These are phyloP conservation scores for Achlya flavicornis DNA, from an alignment of 2,888 invertebrate genomes.

Conservation along the genomic window DNA sequence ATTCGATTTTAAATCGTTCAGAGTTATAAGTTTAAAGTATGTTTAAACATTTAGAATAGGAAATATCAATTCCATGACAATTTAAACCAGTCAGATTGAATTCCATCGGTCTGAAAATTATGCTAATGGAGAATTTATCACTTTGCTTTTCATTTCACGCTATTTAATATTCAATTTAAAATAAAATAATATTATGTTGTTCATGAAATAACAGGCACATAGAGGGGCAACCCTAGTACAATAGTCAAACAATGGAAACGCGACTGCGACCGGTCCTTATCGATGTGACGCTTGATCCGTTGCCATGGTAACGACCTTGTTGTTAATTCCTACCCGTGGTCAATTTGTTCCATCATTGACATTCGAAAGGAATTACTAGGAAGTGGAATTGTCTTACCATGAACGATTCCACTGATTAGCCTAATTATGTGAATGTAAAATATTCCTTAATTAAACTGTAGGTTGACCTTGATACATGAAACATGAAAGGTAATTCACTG, in stretches of 20 bases:
- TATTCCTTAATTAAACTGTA: not conserved
- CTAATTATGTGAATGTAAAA: constrained; percentile 29
- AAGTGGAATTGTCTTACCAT: constrained; percentile 43
- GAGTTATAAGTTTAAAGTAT: too few species aligned
- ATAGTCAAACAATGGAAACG: constrained; percentile 40
- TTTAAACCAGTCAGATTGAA: too few species aligned
- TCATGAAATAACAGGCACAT: not conserved
- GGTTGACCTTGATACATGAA: not conserved
- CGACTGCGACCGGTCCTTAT: constrained; percentile 30
- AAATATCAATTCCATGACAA: too few species aligned
- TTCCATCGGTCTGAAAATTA: too few species aligned
- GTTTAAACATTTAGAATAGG: too few species aligned
- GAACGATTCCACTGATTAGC: constrained; percentile 40
- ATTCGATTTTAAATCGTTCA: too few species aligned
- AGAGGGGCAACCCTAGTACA: not conserved
- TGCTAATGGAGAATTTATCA: too few species aligned
- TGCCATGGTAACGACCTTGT: constrained; percentile 43
- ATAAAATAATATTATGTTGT: not conserved
- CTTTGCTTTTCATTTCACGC: too few species aligned
- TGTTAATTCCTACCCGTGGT: constrained; percentile 33
- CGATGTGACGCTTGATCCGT: constrained; percentile 42
- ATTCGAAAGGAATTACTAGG: constrained; percentile 40
- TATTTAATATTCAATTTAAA: too few species aligned
- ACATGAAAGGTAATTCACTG: not conserved
- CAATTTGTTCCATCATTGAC: constrained; percentile 52